These are phyloP conservation scores for Potamilus streckersoni DNA, from an alignment of 1,140 invertebrate genomes.

Conservation along the genomic window DNA sequence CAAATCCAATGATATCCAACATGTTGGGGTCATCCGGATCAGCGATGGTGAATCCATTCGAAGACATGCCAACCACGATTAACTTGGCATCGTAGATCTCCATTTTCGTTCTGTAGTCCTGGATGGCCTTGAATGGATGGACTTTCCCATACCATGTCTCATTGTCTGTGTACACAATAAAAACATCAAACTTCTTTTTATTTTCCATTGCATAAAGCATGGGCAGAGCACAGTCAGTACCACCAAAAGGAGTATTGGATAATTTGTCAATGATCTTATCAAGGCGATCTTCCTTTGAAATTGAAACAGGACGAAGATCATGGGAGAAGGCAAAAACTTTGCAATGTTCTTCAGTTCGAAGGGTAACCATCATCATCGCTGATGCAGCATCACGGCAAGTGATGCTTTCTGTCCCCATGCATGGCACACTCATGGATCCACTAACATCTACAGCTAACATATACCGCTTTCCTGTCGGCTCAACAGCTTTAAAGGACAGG, in stretches of 20 bases:
- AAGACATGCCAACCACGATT: slow-evolving; percentile 72
- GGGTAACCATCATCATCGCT: slow-evolving; percentile 51
- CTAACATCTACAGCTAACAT: slow-evolving; percentile 74
- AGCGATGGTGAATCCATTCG: slow-evolving; percentile 1
- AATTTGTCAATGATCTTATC: slow-evolving; percentile 49
- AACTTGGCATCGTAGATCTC: slow-evolving; percentile 61
- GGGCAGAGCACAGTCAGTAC: slow-evolving; percentile 70
- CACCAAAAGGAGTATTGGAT: slow-evolving; percentile 55
- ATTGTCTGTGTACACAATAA: slow-evolving; percentile 61
- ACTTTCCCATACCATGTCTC: slow-evolving; percentile 50
- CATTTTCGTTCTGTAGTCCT: slow-evolving; percentile 47
- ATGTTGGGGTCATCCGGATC: too few species aligned
- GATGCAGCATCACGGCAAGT: slow-evolving; percentile 40
- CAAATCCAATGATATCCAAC: too few species aligned
- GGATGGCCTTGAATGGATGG: slow-evolving; percentile 49
- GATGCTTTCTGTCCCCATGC: slow-evolving; percentile 40
- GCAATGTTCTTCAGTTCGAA: slow-evolving; percentile 40
- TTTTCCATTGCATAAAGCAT: slow-evolving; percentile 73
- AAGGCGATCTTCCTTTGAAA: slow-evolving; percentile 41
- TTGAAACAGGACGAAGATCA: slow-evolving; percentile 35
- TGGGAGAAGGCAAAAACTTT: slow-evolving; percentile 54
- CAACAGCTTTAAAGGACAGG: slow-evolving; percentile 53
- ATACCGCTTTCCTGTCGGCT: slow-evolving; percentile 68
- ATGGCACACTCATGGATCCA: slow-evolving; percentile 64
- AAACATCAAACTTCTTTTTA: slow-evolving; percentile 66